Base-by-base conservation (phyloP, 1,140 invertebrate species). In the Asbolus verrucosus region DNA sequence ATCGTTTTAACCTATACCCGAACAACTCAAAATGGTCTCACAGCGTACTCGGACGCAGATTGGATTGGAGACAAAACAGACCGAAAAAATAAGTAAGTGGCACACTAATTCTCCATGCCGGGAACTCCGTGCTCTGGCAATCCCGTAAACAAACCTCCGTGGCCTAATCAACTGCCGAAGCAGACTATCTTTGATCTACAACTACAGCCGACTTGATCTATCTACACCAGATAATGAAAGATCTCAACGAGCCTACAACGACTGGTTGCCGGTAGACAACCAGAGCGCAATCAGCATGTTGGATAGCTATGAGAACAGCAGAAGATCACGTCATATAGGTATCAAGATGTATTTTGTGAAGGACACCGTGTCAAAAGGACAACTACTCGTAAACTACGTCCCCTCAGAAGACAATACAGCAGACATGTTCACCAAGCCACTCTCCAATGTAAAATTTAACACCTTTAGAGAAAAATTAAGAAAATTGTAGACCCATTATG, bases 391-490 rank as follows among this genome's bases (percentile, higher is more conserved):
- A 46, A 15, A 18, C n/a, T 46, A 46, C 15, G 3, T 46, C 18
- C 5, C 11, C 13, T 15, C 43, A n/a, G 43, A 50, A 15, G 3
- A 50, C 9, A 15, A 50, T 9, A 50, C 18, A 14, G 43, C 43
- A 6, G 43, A 50, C 21, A 14, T 50, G 11, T 50, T 50, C 18
- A 50, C 43, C 2, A 50, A 50, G 18, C 15, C 43, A 14, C 5
- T 24, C 2, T 14, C 9, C n/a, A 18, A 13, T 18, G 15, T 18
- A 15, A 50, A 24, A 18, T 50, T 14, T 13, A 50, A 50, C 18
- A 50, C 9, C 4, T 50, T 50, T 50, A 50, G 21, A 18, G 11
- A 50, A 3, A 27, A 27, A 8, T 27, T 27, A 27, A 27, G 8
- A 8, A 4, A 4, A 27, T 27, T 27, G 24, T 27, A 27, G 8